phyloP scores from a whole-genome alignment of 2,113 vertebrate species.

The Orycteropus afer region DNA sequence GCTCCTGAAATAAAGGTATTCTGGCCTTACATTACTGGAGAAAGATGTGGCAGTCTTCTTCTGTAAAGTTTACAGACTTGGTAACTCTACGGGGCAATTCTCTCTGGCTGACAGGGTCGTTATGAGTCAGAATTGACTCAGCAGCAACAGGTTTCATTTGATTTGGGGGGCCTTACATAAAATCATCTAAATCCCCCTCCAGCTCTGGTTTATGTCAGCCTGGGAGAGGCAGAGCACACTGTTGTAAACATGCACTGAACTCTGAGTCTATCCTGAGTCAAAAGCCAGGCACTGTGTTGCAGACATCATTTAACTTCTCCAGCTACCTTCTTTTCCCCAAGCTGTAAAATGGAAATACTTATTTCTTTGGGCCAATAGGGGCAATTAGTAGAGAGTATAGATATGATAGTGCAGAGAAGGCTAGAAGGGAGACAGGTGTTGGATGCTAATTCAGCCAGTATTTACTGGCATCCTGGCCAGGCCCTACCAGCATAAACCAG shows the following conservation, averaged over 20 bases:
- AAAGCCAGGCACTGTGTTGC: background rate
- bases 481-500: background rate
- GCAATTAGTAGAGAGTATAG: background rate
- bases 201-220: background rate
- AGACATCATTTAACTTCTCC: background rate
- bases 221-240: background rate
- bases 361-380: background rate
- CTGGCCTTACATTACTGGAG: background rate
- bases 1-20: background rate
- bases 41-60: no score
- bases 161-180: background rate
- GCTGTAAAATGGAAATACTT: background rate
- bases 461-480: background rate
- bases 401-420: background rate
- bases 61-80: no score
- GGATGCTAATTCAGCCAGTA: background rate
- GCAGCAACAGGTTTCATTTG: no score
- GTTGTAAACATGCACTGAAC: background rate
- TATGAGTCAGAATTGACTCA: no score
- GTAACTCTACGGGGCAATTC: no score
- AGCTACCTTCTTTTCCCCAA: background rate
- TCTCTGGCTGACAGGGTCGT: no score
- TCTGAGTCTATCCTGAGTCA: background rate
- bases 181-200: background rate
- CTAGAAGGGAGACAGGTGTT: background rate